A percentile compares a stretch with the other conserved stretches of the same genome.
Evolutionary conservation across 2,797 vertebrate species (phyloP).

Genomic region (Smutsia temminckii): DNA sequence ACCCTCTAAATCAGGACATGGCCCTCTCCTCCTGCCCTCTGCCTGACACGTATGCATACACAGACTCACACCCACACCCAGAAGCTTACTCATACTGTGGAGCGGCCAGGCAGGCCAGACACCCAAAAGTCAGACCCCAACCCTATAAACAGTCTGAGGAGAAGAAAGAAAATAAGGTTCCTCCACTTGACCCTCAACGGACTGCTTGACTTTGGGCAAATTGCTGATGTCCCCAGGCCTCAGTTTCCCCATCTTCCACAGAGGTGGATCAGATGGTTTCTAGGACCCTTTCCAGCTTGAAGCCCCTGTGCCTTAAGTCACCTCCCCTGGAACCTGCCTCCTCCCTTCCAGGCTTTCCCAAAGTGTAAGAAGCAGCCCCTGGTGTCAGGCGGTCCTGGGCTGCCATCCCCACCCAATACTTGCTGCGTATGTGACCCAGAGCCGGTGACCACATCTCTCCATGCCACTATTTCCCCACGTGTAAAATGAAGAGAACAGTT

Average conservation of each 20-base stretch:
- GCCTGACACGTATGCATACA: neutral
- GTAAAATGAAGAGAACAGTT: neutral
- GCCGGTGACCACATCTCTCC: neutral
- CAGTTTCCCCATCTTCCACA: neutral
- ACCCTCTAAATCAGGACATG: neutral
- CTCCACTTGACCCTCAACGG: neutral
- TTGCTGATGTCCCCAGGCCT: neutral
- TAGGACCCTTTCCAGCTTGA: neutral
- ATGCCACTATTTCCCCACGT: neutral
- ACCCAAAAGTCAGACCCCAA: neutral
- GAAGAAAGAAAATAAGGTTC: neutral
- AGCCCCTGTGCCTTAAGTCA: neutral
- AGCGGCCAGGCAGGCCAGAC: neutral
- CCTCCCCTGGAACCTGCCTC: neutral
- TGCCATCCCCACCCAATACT: neutral
- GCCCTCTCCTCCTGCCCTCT: neutral
- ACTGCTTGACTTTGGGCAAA: neutral
- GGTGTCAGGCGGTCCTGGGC: neutral
- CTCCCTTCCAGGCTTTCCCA: neutral
- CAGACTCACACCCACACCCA: neutral
- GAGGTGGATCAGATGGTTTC: neutral
- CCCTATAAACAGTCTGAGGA: neutral
- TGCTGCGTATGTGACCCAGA: neutral
- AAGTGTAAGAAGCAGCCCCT: neutral
- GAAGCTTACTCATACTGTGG: neutral